Percentiles rank a stretch among this genome's conserved stretches.
phyloP scores from a whole-genome alignment of 2,797 vertebrate species.

The Euphonia xanthogaster region DNA sequence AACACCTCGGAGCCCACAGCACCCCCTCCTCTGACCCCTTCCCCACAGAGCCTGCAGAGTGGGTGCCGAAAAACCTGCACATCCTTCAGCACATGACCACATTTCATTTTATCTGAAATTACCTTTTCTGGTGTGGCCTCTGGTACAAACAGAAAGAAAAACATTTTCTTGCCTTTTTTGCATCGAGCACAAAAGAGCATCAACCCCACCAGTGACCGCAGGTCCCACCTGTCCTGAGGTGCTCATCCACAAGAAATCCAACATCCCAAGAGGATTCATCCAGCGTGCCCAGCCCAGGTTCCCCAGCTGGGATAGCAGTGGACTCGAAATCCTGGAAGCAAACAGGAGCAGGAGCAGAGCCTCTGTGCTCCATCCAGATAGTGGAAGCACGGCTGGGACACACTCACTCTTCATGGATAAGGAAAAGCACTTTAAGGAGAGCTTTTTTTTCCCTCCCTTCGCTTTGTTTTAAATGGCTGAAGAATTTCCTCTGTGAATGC shows the following conservation, averaged over 20 bases:
- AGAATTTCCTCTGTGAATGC: slow-evolving; percentile 59
- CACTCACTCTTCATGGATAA: neutral
- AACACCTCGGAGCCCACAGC: neutral
- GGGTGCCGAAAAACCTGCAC: neutral
- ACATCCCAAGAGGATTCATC: neutral
- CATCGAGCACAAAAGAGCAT: neutral
- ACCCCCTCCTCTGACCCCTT: neutral
- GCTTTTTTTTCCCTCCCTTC: neutral
- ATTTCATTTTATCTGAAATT: neutral
- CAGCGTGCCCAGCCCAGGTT: fast-evolving
- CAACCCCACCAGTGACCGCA: fast-evolving
- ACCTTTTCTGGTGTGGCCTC: neutral
- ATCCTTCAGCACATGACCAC: fast-evolving
- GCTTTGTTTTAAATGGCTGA: slow-evolving; percentile 37
- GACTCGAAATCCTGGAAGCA: neutral
- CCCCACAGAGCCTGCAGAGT: neutral
- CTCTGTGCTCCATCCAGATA: neutral
- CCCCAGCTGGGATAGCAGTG: neutral
- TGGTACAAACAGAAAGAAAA: neutral
- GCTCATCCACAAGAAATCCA: neutral
- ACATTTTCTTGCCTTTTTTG: neutral
- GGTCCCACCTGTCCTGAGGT: neutral
- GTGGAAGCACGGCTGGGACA: fast-evolving
- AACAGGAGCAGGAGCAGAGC: neutral
- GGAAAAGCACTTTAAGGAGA: slow-evolving; percentile 15